Evolutionary conservation across 2,113 vertebrate species (phyloP).

Genomic region (Muscicapa adusta): DNA sequence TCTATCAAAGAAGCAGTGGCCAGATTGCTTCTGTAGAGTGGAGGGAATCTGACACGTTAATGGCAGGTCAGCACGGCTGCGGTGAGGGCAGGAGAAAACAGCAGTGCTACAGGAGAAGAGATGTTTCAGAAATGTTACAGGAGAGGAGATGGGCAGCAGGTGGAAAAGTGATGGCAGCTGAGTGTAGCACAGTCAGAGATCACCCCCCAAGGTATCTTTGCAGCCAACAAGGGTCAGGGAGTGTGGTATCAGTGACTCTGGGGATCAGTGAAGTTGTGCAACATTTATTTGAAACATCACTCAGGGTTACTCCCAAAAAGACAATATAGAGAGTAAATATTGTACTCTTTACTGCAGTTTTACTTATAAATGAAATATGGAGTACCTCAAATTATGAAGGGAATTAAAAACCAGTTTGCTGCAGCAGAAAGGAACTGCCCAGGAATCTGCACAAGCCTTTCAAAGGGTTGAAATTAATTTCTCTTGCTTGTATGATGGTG

Average conservation of each 20-base stretch:
- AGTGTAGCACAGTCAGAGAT: not conserved
- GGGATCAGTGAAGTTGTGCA: too few relatives aligned
- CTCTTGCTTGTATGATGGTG: not conserved
- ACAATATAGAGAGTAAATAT: not conserved
- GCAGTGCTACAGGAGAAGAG: not conserved
- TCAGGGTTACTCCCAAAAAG: not conserved
- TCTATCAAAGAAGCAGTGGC: not conserved
- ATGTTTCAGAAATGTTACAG: not conserved
- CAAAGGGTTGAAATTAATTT: not conserved
- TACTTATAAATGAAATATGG: not conserved
- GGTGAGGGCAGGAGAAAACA: not conserved
- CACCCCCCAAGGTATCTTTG: not conserved
- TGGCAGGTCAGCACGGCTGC: not conserved
- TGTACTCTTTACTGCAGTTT: not conserved
- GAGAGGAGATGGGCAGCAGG: not conserved
- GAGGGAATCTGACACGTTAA: not conserved
- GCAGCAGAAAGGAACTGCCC: not conserved
- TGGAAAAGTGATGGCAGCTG: not conserved
- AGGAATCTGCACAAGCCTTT: not conserved
- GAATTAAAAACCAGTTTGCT: not conserved
- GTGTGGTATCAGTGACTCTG: accelerated
- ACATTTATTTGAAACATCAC: not conserved
- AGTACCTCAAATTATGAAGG: not conserved
- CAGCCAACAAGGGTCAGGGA: not conserved
- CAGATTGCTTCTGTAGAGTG: not conserved